phyloP scores from a whole-genome alignment of 2,888 invertebrate species.

The Craniophora ligustri region DNA sequence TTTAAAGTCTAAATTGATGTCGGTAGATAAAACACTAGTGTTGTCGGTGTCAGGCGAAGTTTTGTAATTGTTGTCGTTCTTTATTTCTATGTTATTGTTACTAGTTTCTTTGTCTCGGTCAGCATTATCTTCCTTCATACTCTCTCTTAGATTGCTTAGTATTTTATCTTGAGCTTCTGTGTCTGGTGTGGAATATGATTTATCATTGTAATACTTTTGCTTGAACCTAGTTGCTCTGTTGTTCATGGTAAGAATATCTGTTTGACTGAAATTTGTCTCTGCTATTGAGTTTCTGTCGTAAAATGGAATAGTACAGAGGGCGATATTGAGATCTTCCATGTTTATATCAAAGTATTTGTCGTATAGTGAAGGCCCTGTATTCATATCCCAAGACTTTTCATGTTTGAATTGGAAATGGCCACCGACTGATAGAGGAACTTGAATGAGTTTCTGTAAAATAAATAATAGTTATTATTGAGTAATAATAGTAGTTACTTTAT shows the following conservation, averaged over 20 bases:
- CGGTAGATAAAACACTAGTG: slow-evolving; percentile 1
- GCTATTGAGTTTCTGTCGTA: slow-evolving; percentile 79
- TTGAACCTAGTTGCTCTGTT: slow-evolving; percentile 77
- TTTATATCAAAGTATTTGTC: slow-evolving; percentile 84
- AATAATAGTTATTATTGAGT: slow-evolving; percentile 1
- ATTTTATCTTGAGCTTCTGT: slow-evolving; percentile 71
- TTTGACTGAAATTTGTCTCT: slow-evolving; percentile 69
- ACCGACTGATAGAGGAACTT: slow-evolving; percentile 78
- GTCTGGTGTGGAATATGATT: slow-evolving; percentile 73
- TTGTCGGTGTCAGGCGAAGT: slow-evolving; percentile 11
- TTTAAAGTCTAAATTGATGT: slow-evolving; percentile 18
- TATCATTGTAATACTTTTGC: slow-evolving; percentile 79
- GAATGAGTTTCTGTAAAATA: slow-evolving; percentile 77
- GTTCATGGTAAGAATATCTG: slow-evolving; percentile 77
- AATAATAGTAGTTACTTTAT: no score
- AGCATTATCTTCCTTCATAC: slow-evolving; percentile 43
- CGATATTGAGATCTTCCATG: slow-evolving; percentile 74
- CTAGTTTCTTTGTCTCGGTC: slow-evolving; percentile 17
- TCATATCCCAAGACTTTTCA: slow-evolving; percentile 83
- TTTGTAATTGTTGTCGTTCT: slow-evolving; percentile 14
- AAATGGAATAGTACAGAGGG: slow-evolving; percentile 79
- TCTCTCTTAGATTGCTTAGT: slow-evolving; percentile 54
- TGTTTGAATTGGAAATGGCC: slow-evolving; percentile 87
- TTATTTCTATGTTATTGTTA: slow-evolving; percentile 34
- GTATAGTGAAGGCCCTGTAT: slow-evolving; percentile 74